phyloP scores from a whole-genome alignment of 1,140 invertebrate species.

The Tribolium castaneum region DNA sequence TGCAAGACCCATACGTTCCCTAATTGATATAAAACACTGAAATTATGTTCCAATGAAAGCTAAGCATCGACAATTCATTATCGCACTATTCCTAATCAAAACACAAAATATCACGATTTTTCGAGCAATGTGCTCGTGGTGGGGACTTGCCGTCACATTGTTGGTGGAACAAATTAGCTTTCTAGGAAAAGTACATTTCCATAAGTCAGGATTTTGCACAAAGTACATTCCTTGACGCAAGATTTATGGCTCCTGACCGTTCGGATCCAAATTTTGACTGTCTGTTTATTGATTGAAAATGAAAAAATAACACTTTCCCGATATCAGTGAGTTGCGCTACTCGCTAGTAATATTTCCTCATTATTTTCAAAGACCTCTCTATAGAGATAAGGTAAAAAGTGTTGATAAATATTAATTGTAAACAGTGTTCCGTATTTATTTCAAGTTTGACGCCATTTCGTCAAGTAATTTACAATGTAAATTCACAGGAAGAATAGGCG shows the following conservation, averaged over 20 bases:
- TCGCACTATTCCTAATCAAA: neutral
- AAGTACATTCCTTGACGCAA: neutral
- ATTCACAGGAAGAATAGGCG: neutral
- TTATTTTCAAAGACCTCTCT: neutral
- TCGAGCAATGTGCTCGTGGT: neutral
- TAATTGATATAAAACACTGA: slow-evolving; percentile 23
- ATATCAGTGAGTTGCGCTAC: neutral
- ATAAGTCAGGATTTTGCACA: neutral
- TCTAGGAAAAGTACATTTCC: neutral
- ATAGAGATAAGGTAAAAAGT: neutral
- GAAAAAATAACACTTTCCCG: neutral
- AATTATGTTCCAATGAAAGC: slow-evolving; percentile 17
- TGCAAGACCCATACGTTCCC: neutral
- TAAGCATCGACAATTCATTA: neutral
- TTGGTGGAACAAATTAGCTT: slow-evolving; percentile 10
- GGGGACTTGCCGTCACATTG: neutral
- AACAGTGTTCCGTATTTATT: neutral
- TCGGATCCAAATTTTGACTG: neutral
- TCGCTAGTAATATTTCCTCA: neutral
- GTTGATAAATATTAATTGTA: neutral
- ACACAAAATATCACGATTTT: neutral
- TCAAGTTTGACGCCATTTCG: neutral
- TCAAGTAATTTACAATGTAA: neutral
- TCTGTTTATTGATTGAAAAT: neutral
- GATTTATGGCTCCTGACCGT: neutral